phyloP scores from a whole-genome alignment of 2,113 vertebrate genomes.

The Festucalex cinctus region DNA sequence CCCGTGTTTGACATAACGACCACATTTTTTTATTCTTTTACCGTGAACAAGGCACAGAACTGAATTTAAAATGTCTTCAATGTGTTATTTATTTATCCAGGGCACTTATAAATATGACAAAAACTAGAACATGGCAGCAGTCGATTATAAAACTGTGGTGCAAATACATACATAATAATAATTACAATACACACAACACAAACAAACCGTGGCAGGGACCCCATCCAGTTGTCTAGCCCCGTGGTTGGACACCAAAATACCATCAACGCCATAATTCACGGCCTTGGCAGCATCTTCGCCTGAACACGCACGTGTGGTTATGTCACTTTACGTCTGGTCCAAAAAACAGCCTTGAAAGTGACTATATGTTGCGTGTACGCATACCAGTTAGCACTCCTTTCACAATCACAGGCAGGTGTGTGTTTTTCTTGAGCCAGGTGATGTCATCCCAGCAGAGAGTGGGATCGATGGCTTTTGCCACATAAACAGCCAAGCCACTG shows the following conservation, averaged over 20 bases:
- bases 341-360: not conserved
- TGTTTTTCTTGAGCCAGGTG: slow-evolving; percentile 83
- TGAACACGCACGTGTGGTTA: slow-evolving; percentile 39
- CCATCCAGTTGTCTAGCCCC: slow-evolving; percentile 82
- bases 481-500: slow-evolving; percentile 88
- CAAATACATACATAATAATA: no score
- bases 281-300: slow-evolving; percentile 85
- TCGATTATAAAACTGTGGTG: not conserved
- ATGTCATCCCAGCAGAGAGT: slow-evolving; percentile 83
- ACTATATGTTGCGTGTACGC: not conserved
- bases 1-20: no score
- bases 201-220: slow-evolving; percentile 81
- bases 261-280: slow-evolving; percentile 80
- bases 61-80: no score
- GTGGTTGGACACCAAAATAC: slow-evolving; percentile 93
- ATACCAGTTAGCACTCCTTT: slow-evolving; percentile 89
- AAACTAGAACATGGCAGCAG: no score
- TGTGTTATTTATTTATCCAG: no score
- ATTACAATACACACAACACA: slow-evolving; percentile 7
- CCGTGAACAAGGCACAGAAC: no score
- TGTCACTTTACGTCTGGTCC: not conserved
- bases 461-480: slow-evolving; percentile 84
- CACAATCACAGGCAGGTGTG: slow-evolving; percentile 80
- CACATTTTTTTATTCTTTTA: no score
- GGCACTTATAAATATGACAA: no score